Percentiles rank a stretch among this genome's conserved stretches.
Conservation (phyloP, 2,797 vertebrate genomes). For the Dryobates pubescens region DNA sequence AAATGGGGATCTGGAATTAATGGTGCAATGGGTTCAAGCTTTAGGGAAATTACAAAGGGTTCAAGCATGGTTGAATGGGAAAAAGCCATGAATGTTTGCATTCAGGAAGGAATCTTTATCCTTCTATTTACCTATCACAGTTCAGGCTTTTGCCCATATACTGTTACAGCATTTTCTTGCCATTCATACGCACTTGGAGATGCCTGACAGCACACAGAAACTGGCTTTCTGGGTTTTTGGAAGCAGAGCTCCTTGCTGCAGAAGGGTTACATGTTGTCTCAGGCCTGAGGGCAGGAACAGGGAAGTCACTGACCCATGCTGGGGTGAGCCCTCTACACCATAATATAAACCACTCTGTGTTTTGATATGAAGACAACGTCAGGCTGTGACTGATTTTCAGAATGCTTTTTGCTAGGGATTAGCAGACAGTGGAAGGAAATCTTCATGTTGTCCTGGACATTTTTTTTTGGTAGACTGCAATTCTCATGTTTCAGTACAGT, state of each 20-base stretch:
- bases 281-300: neutral
- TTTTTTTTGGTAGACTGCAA: neutral
- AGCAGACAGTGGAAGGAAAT: neutral
- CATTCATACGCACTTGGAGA: slow-evolving; percentile 17
- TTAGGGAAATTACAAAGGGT: slow-evolving; percentile 80
- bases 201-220: neutral
- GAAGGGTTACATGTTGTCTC: neutral
- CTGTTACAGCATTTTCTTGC: neutral
- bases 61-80: slow-evolving; percentile 80
- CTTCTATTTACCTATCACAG: slow-evolving; percentile 63
- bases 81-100: slow-evolving; percentile 83
- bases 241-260: neutral
- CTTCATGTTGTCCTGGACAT: neutral
- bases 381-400: neutral
- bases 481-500: neutral
- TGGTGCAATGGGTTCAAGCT: slow-evolving; percentile 81
- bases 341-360: neutral
- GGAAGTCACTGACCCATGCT: neutral
- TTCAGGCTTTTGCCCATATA: slow-evolving; percentile 17
- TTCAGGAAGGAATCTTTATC: slow-evolving; percentile 81
- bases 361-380: neutral
- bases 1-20: slow-evolving; percentile 84
- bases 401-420: neutral
- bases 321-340: neutral
- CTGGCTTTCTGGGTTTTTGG: neutral